These are phyloP conservation scores for Tachina lurida DNA, from an alignment of 2,888 invertebrate genomes.

Conservation along the genomic window DNA sequence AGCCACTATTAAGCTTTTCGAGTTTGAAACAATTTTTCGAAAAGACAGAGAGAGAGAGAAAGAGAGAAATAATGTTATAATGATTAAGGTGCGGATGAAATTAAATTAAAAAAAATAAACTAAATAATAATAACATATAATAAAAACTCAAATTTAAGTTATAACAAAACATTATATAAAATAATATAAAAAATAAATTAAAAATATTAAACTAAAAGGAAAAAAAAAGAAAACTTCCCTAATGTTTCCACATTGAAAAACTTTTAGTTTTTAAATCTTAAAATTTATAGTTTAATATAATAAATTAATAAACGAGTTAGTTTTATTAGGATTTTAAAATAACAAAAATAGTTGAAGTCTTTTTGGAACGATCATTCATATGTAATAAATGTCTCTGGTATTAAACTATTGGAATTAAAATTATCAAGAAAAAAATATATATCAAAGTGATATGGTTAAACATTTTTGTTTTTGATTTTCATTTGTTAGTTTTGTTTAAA, in stretches of 20 bases:
- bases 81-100: conserved; percentile 78
- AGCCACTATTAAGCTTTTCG: not conserved
- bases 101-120: conserved; percentile 67
- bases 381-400: conserved; percentile 6
- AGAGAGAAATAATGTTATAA: conserved; percentile 60
- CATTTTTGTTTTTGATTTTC: conserved; percentile 4
- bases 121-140: conserved; percentile 64
- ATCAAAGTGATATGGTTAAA: conserved; percentile 29
- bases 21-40: conserved; percentile 34
- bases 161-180: conserved; percentile 65
- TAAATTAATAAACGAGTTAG: conserved; percentile 38
- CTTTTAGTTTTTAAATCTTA: conserved; percentile 82
- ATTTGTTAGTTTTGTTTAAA: conserved; percentile 50
- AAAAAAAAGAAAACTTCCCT: conserved; percentile 67
- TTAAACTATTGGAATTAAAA: conserved; percentile 9
- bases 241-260: conserved; percentile 79
- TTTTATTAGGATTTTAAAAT: conserved; percentile 10
- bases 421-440: conserved; percentile 25
- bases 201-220: conserved; percentile 48
- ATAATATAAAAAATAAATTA: conserved; percentile 64
- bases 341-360: conserved; percentile 16
- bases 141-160: conserved; percentile 63
- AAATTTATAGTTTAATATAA: conserved; percentile 37
- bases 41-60: not conserved
- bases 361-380: conserved; percentile 33